Percentiles rank a stretch among this genome's conserved stretches.
Evolutionary conservation across 1,140 invertebrate species (phyloP).

Genomic region (Leguminivora glycinivorella): DNA sequence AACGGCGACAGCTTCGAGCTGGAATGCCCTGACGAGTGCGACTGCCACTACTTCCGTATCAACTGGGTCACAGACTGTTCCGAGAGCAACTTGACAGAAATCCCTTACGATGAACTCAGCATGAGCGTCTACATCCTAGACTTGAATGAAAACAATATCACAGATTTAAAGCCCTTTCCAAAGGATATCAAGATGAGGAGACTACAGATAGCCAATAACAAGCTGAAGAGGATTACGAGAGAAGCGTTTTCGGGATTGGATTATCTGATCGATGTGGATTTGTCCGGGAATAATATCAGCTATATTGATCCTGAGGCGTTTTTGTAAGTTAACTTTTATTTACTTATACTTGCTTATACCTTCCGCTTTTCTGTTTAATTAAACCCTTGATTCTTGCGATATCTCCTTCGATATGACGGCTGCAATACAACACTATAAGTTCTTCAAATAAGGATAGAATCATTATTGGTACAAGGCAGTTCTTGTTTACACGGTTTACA

Average conservation of each 20-base stretch:
- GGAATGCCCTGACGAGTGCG: conserved; percentile 86
- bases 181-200: conserved; percentile 83
- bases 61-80: conserved; percentile 89
- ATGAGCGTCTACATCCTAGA: conserved; percentile 85
- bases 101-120: conserved; percentile 84
- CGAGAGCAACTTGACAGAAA: conserved; percentile 85
- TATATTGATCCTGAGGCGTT: conserved; percentile 84
- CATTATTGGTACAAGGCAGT: too few species aligned
- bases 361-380: too few species aligned
- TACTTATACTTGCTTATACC: background rate
- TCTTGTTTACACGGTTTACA: too few species aligned
- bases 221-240: conserved; percentile 80
- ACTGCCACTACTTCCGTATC: conserved; percentile 87
- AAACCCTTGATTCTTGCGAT: too few species aligned
- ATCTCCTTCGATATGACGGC: too few species aligned
- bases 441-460: too few species aligned
- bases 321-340: conserved; percentile 77
- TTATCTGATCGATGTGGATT: conserved; percentile 85
- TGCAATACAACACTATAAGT: too few species aligned
- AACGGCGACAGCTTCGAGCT: conserved; percentile 83
- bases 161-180: conserved; percentile 81
- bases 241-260: conserved; percentile 82
- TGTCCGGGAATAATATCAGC: conserved; percentile 83
- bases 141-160: conserved; percentile 85
- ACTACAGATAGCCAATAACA: conserved; percentile 85